Conservation (phyloP, 53 echinoderm and acorn worm species). For the Patiria pectinifera region DNA sequence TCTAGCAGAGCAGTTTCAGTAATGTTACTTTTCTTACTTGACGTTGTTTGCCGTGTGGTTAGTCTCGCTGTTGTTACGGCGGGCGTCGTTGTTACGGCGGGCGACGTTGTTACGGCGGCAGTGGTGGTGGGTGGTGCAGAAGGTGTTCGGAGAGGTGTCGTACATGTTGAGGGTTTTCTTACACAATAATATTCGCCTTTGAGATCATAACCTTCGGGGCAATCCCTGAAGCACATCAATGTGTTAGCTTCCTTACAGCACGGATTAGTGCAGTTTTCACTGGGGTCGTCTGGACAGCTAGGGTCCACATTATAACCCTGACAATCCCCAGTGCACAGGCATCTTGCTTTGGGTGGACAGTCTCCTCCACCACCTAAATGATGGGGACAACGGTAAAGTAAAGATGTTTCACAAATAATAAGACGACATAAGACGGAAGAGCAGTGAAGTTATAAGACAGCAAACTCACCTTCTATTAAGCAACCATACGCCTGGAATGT, state of each 20-base stretch:
- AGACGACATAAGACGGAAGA: too few relatives aligned
- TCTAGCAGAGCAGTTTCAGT: too few relatives aligned
- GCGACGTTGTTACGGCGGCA: not conserved
- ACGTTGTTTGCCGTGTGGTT: too few relatives aligned
- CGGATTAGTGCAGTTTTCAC: not conserved
- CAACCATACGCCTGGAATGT: not conserved
- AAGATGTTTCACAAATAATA: too few relatives aligned
- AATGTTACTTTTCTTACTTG: too few relatives aligned
- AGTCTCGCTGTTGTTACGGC: too few relatives aligned
- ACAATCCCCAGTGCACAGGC: not conserved
- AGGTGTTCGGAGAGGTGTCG: not conserved
- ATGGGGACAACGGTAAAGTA: not conserved
- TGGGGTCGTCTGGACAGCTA: not conserved
- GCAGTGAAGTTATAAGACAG: too few relatives aligned
- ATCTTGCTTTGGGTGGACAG: not conserved
- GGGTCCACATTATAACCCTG: not conserved
- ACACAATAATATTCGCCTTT: not conserved
- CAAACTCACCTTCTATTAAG: not conserved
- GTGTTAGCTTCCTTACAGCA: not conserved
- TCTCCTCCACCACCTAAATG: not conserved
- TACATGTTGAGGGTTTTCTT: not conserved
- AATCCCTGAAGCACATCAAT: not conserved
- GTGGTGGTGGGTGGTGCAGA: not conserved
- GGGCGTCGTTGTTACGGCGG: not conserved
- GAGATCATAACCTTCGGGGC: not conserved